A percentile compares a stretch with the other conserved stretches of the same genome.
Conservation (phyloP, 2,888 invertebrate species). For the Hylaea fasciaria region DNA sequence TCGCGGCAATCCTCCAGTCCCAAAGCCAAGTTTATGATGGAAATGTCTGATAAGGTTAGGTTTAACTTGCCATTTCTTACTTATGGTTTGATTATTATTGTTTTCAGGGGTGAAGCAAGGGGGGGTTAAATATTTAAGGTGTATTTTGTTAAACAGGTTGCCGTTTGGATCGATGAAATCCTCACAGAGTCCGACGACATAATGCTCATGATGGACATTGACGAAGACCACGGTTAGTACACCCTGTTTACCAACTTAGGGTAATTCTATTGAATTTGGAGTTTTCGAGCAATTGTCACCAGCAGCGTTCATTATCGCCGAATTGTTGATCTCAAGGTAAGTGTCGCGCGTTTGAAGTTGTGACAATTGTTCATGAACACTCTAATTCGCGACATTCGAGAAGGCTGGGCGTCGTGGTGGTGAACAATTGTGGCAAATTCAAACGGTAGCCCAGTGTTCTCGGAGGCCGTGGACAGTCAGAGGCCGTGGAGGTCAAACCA, state of each 20-base stretch:
- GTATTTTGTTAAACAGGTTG: slow-evolving; percentile 56
- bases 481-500: no score
- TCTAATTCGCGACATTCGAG: slow-evolving; percentile 19
- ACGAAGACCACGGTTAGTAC: slow-evolving; percentile 75
- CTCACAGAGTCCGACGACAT: slow-evolving; percentile 74
- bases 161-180: slow-evolving; percentile 79
- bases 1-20: slow-evolving; percentile 58
- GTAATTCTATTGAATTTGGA: background rate
- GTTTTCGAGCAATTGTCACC: slow-evolving; percentile 59
- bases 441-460: slow-evolving; percentile 51
- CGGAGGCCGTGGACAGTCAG: slow-evolving; percentile 36
- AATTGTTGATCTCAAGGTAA: slow-evolving; percentile 51
- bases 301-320: slow-evolving; percentile 44
- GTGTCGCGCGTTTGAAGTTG: slow-evolving; percentile 56
- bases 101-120: no score
- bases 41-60: slow-evolving; percentile 78
- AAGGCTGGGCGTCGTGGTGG: slow-evolving; percentile 37
- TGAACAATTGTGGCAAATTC: slow-evolving; percentile 65
- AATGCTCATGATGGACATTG: slow-evolving; percentile 82
- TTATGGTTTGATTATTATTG: no score
- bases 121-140: background rate
- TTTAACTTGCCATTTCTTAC: no score
- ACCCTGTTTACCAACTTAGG: background rate
- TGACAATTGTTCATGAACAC: slow-evolving; percentile 62
- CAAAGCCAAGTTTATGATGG: slow-evolving; percentile 74